Evolutionary conservation across 2,797 vertebrate species (phyloP).

Genomic region (Etheostoma nigrum): DNA sequence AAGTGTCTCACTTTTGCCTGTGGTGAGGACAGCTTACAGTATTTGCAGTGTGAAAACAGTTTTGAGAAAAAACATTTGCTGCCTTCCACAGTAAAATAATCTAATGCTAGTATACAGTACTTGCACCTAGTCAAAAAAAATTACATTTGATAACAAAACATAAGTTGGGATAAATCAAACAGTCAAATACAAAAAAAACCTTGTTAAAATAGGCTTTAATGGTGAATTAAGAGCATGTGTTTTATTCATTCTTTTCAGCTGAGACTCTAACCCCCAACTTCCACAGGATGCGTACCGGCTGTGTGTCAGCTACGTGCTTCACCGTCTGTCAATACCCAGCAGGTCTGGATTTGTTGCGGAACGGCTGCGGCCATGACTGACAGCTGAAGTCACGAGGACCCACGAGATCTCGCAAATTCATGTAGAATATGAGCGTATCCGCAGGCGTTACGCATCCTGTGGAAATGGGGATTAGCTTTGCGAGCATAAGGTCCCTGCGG

Average conservation of each 20-base stretch:
- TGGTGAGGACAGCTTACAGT: neutral
- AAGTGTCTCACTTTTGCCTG: conserved; percentile 1
- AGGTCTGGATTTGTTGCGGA: too few relatives aligned
- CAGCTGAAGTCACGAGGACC: too few relatives aligned
- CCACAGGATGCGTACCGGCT: too few relatives aligned
- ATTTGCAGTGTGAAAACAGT: conserved; percentile 9
- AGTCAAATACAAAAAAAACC: conserved; percentile 42
- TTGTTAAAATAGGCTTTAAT: conserved; percentile 67
- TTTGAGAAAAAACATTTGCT: conserved; percentile 20
- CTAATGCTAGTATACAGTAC: conserved; percentile 11
- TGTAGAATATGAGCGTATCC: too few relatives aligned
- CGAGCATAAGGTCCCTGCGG: conserved; percentile 34
- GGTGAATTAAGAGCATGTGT: conserved; percentile 71
- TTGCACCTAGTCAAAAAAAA: conserved; percentile 34
- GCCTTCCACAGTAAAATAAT: conserved; percentile 38
- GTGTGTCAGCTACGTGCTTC: too few relatives aligned
- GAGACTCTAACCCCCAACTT: conserved; percentile 19
- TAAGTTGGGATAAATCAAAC: conserved; percentile 45
- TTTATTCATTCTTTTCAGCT: conserved; percentile 24
- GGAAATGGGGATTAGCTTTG: conserved; percentile 13
- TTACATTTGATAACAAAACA: conserved; percentile 37
- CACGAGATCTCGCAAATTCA: too few relatives aligned
- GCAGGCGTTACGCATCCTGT: too few relatives aligned
- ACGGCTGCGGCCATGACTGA: too few relatives aligned
- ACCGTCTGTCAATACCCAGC: too few relatives aligned